Evolutionary conservation across 2,888 invertebrate genomes (phyloP).

Genomic region (Cheilosia soror): DNA sequence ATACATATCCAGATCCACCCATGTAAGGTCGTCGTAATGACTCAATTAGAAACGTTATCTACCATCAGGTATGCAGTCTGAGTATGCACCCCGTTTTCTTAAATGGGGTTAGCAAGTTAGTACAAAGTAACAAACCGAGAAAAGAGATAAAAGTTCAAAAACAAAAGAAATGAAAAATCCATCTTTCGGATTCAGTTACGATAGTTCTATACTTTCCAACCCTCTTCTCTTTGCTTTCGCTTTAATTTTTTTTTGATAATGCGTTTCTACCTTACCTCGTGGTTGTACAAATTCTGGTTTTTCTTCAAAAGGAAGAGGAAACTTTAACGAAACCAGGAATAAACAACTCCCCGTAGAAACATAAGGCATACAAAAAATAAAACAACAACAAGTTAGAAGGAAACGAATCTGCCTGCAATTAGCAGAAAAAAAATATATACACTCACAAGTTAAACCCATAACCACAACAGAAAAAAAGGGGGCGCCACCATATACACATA

Average conservation of each 20-base stretch:
- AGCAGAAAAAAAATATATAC: conserved; percentile 64
- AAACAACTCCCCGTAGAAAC: conserved; percentile 47
- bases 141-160: conserved; percentile 10
- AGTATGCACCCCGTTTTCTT: conserved; percentile 6
- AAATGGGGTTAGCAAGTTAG: conserved; percentile 15
- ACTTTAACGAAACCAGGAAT: conserved; percentile 54
- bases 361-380: conserved; percentile 1
- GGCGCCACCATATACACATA: conserved; percentile 9
- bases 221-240: not conserved
- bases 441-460: conserved; percentile 46
- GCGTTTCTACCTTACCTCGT: not conserved
- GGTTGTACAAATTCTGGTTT: conserved; percentile 2
- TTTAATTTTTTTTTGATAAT: conserved; percentile 12
- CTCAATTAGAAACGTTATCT: conserved; percentile 36
- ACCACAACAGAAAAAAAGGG: conserved; percentile 33
- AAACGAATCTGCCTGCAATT: conserved; percentile 61
- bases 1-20: not conserved
- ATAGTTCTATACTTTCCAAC: not conserved
- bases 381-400: conserved; percentile 30
- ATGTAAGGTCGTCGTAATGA: conserved; percentile 29
- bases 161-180: conserved; percentile 13
- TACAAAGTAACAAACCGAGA: conserved; percentile 43
- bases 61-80: not conserved
- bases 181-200: conserved; percentile 16
- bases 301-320: conserved; percentile 41